Base-by-base conservation (phyloP, 2,888 invertebrate species). In the Philereme vetulata region DNA sequence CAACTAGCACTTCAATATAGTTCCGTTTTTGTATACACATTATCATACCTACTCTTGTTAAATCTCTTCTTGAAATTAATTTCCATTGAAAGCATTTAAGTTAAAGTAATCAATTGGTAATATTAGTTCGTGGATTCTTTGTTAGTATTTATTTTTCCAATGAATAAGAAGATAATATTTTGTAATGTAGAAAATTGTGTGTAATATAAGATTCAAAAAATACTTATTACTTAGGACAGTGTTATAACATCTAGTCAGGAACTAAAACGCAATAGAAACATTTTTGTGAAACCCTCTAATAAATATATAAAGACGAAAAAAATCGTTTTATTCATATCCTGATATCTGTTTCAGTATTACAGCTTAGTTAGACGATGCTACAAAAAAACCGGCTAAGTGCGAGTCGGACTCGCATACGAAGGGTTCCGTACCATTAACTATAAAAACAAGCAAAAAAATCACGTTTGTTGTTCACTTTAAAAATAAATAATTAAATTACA, bases 231-330 rank as follows among this genome's bases (percentile, higher is more conserved):
- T 44, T 45, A 43, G 49, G 38, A 42, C 47, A 55, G 50, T 61
- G 52, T 57, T 58, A 52, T 52, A 65, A 51, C 76, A 72, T 81
- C 84, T 85, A 84, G 83, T 84, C 82, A 80, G 70, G 72, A 70
- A 72, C 64, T 6, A 65, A 68, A 68, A 66, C 62, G 67, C 69
- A 71, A 64, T 60, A 21, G 64, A 66, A 61, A 70, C 64, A 49
- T 62, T 69, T 74, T 73, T 78, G 74, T 76, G 69, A 73, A 77
- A 73, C 70, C 72, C 71, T 72, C 71, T 71, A 72, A 75, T 75
- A 71, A 53, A 52, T 46, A 43, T 45, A 73, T 75, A 79, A 74
- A 76, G 80, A 77, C 64, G 67, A 21, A 2, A 21, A 21, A 21
- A 21, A 21, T 21, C 1, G 21, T 21, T 21, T 21, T 21, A 21